phyloP scores from a whole-genome alignment of 1,140 invertebrate genomes.

The Ips typographus region DNA sequence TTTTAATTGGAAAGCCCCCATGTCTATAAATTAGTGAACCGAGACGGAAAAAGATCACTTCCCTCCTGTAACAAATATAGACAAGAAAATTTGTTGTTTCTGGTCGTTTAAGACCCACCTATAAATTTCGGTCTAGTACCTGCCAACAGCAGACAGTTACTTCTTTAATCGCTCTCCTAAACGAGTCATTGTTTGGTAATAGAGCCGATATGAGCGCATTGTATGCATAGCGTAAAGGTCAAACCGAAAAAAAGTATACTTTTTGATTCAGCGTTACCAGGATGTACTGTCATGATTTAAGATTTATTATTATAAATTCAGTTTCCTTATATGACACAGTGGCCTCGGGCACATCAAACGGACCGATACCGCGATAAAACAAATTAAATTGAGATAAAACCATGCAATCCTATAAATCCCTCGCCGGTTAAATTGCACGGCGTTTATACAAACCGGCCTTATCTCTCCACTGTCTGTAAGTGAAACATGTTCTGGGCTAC shows the following conservation, averaged over 20 bases:
- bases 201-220: constrained; percentile 7
- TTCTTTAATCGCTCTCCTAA: constrained; percentile 9
- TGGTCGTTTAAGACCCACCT: background rate
- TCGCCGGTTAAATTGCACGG: constrained; percentile 12
- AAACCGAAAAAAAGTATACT: background rate
- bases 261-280: too few relatives aligned
- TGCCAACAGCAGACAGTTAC: constrained; percentile 7
- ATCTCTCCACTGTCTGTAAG: constrained; percentile 19
- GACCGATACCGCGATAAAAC: constrained; percentile 3
- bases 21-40: too few relatives aligned
- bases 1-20: too few relatives aligned
- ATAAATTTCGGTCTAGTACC: constrained; percentile 11
- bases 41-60: too few relatives aligned
- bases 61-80: too few relatives aligned
- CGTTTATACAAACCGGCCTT: constrained; percentile 14
- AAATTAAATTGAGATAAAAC: constrained; percentile 13
- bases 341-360: too few relatives aligned
- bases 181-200: constrained; percentile 5
- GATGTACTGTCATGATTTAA: too few relatives aligned
- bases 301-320: too few relatives aligned
- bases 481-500: constrained; percentile 23
- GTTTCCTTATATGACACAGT: too few relatives aligned
- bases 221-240: constrained; percentile 9
- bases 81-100: too few relatives aligned
- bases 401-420: constrained; percentile 17